phyloP scores from a whole-genome alignment of 2,113 vertebrate species.

The Todiramphus saurophagus region DNA sequence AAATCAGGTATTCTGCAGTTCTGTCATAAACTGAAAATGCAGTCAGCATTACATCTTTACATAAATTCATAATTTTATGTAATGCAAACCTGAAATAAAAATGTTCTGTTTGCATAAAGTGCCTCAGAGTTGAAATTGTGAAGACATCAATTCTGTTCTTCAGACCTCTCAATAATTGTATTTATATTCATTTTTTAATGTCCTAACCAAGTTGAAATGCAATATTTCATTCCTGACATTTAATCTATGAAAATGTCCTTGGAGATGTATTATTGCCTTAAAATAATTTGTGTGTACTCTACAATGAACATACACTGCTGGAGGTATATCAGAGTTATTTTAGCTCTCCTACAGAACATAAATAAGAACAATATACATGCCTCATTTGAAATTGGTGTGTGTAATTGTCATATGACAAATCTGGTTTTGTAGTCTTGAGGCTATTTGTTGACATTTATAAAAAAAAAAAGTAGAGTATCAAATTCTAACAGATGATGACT shows the following conservation, averaged over 20 bases:
- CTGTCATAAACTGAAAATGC: background rate
- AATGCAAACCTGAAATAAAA: background rate
- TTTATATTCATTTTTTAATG: slow-evolving; percentile 53
- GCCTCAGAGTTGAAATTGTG: background rate
- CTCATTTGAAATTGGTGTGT: background rate
- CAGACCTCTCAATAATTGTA: slow-evolving; percentile 52
- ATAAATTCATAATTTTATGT: background rate
- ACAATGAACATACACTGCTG: background rate
- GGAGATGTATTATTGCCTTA: slow-evolving; percentile 74
- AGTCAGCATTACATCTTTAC: background rate
- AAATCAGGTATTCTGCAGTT: background rate
- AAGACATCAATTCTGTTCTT: slow-evolving; percentile 46
- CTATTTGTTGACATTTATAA: background rate
- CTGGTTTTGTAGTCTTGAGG: accelerated
- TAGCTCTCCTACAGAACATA: background rate
- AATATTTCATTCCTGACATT: slow-evolving; percentile 77
- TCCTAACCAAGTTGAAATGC: slow-evolving; percentile 57
- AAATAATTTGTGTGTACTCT: slow-evolving; percentile 45
- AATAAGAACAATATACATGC: background rate
- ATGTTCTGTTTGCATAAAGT: background rate
- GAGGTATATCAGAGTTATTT: background rate
- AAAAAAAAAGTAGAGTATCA: background rate
- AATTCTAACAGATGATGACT: background rate
- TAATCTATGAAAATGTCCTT: slow-evolving; percentile 72
- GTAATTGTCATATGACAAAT: background rate